phyloP scores from a whole-genome alignment of 2,797 vertebrate genomes.

The Premnoplex brunnescens region DNA sequence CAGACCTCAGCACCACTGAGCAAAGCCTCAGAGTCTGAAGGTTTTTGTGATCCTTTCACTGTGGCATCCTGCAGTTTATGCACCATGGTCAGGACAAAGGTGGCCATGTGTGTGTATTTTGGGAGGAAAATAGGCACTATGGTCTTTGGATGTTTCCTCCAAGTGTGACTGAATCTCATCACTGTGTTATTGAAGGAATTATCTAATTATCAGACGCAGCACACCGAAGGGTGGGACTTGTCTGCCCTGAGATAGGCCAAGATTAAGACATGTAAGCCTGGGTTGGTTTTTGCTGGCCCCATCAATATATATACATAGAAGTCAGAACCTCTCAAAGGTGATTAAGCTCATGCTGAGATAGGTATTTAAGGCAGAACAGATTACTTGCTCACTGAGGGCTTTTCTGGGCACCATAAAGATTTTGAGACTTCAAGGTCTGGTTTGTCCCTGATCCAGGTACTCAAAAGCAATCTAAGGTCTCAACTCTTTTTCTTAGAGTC shows the following conservation, averaged over 20 bases:
- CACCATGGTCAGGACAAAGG: neutral
- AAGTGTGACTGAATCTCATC: neutral
- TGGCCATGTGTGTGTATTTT: accelerated
- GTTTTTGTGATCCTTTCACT: neutral
- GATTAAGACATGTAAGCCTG: neutral
- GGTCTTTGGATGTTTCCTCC: neutral
- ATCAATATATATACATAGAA: neutral
- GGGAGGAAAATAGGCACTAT: neutral
- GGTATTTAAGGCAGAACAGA: neutral
- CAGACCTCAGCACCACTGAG: neutral
- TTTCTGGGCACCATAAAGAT: neutral
- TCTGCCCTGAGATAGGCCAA: neutral
- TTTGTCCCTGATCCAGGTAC: neutral
- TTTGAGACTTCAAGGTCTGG: neutral
- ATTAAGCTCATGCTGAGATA: neutral
- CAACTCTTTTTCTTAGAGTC: neutral
- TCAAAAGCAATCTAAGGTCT: neutral
- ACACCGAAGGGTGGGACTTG: neutral
- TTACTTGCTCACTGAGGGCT: neutral
- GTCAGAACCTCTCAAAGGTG: neutral
- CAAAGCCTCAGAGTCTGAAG: neutral
- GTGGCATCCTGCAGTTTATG: neutral
- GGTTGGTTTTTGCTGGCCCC: neutral
- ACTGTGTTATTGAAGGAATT: neutral
- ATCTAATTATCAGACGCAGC: neutral